phyloP scores from a whole-genome alignment of 1,140 invertebrate species.

The Drosophila nebulosa region DNA sequence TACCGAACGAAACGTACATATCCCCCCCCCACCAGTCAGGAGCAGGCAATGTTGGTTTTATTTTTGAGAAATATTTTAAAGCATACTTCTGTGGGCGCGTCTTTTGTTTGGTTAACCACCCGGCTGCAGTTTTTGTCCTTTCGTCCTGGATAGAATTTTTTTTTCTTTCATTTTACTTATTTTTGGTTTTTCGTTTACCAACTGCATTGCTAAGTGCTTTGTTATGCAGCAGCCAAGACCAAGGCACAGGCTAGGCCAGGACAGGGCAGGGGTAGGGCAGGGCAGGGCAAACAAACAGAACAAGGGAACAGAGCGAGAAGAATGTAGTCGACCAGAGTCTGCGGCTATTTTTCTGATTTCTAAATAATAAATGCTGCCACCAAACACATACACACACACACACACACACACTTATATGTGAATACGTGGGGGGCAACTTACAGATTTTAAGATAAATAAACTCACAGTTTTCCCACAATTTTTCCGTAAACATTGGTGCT shows the following conservation, averaged over 20 bases:
- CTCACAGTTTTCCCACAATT: too few species aligned
- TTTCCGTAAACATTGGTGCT: background rate
- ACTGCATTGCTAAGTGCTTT: conserved; percentile 62
- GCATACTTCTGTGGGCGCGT: conserved; percentile 57
- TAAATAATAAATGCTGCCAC: conserved; percentile 68
- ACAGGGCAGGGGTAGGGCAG: background rate
- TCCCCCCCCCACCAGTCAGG: conserved; percentile 20
- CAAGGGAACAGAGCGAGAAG: conserved; percentile 33
- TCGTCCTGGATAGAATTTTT: conserved; percentile 8
- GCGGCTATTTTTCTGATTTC: conserved; percentile 43
- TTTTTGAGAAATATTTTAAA: conserved; percentile 51
- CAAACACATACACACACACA: conserved; percentile 11
- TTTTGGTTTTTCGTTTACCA: conserved; percentile 56
- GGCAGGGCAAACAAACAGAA: conserved; percentile 11
- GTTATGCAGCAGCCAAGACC: conserved; percentile 34
- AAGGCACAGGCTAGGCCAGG: conserved; percentile 14
- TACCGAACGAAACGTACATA: conserved; percentile 19
- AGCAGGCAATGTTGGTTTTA: conserved; percentile 29
- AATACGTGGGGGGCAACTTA: conserved; percentile 1
- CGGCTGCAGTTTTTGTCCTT: conserved; percentile 36
- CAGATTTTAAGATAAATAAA: background rate
- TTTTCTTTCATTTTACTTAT: background rate
- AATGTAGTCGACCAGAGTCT: conserved; percentile 25
- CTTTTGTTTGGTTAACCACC: conserved; percentile 36
- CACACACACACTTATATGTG: background rate